These are phyloP conservation scores for Callorhinus ursinus DNA, from an alignment of 2,113 vertebrate species.

Conservation along the genomic window DNA sequence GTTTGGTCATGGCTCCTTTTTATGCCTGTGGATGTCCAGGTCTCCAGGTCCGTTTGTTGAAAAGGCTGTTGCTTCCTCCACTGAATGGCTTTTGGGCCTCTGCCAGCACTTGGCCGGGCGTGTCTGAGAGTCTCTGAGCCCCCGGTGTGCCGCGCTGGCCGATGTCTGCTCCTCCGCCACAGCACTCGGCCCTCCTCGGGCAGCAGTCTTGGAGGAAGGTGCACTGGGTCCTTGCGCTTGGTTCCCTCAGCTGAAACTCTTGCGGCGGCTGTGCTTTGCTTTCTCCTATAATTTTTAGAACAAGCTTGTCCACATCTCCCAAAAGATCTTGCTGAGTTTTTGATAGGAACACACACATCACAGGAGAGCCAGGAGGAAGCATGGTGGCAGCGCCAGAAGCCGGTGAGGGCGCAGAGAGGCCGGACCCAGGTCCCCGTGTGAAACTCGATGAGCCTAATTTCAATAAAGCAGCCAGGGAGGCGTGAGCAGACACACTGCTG, in stretches of 20 bases:
- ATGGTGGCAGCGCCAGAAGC: not conserved
- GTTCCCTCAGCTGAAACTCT: too few relatives aligned
- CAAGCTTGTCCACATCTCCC: not conserved
- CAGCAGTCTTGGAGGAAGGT: not conserved
- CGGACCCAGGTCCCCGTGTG: not conserved
- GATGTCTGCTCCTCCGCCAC: not conserved
- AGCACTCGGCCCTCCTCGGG: too few relatives aligned
- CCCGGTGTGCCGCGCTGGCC: not conserved
- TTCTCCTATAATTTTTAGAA: not conserved
- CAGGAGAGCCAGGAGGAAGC: not conserved
- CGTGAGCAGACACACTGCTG: not conserved
- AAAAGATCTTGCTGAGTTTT: not conserved
- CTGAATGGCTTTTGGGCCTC: not conserved
- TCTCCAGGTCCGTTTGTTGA: not conserved
- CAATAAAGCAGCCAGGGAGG: not conserved
- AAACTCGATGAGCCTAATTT: not conserved
- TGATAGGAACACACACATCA: not conserved
- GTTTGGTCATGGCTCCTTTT: not conserved
- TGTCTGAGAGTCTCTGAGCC: not conserved
- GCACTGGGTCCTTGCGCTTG: not conserved
- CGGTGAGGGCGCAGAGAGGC: not conserved
- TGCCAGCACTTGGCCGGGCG: accelerated
- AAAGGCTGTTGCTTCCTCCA: too few relatives aligned
- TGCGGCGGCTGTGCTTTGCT: not conserved
- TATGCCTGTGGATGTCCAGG: accelerated